Evolutionary conservation across 2,113 vertebrate genomes (phyloP).

Genomic region (Myotis yumanensis): DNA sequence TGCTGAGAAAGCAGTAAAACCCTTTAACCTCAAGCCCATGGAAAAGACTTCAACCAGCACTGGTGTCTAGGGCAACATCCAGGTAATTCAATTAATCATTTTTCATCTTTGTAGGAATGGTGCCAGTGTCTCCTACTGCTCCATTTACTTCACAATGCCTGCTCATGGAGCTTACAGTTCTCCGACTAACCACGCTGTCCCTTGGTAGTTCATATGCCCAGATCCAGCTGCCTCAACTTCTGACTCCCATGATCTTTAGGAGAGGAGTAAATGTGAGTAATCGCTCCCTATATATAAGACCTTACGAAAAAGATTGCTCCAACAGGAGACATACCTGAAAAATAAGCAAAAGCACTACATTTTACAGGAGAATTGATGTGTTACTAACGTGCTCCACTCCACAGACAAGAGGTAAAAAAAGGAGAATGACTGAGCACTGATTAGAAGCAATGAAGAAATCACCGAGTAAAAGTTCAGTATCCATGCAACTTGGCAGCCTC

Average conservation of each 20-base stretch:
- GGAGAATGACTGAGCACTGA: neutral
- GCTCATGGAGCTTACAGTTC: neutral
- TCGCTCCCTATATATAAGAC: neutral
- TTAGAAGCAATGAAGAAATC: constrained; percentile 22
- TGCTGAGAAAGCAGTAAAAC: constrained; percentile 5
- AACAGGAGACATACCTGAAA: neutral
- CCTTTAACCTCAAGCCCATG: constrained; percentile 26
- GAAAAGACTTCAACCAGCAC: constrained; percentile 25
- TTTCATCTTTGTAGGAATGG: constrained; percentile 11
- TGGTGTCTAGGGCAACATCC: neutral
- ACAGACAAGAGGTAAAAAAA: neutral
- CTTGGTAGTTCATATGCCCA: neutral
- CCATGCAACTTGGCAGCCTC: neutral
- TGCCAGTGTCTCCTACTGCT: neutral
- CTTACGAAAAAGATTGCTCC: neutral
- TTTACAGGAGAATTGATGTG: neutral
- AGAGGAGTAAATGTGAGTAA: neutral
- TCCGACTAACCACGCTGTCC: neutral
- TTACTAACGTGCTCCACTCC: neutral
- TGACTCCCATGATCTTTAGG: neutral
- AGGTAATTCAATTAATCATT: constrained; percentile 26
- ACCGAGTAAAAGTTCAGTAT: neutral
- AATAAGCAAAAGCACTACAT: neutral
- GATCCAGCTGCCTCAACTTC: neutral
- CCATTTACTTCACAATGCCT: constrained; percentile 16